Conservation (phyloP, 2,113 vertebrate genomes). For the Cricetomys ansorgei region DNA sequence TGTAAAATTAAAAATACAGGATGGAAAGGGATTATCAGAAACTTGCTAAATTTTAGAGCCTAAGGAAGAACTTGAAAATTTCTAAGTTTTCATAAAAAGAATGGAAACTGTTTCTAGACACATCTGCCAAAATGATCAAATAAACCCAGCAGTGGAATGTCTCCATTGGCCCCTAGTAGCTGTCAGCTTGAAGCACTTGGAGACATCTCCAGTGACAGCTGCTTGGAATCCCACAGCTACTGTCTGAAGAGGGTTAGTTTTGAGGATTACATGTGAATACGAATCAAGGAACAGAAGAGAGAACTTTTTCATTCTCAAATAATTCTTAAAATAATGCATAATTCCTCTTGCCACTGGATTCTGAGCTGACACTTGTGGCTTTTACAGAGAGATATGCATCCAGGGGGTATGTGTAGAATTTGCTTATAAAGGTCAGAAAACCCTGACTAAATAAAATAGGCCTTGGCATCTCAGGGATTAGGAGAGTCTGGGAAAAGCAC, state of each 20-base stretch:
- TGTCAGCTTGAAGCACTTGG: slow-evolving; percentile 16
- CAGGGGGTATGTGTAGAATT: not conserved
- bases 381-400: not conserved
- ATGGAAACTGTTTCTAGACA: slow-evolving; percentile 37
- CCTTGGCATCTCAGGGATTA: not conserved
- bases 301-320: slow-evolving; percentile 4
- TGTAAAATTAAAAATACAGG: not conserved
- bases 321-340: not conserved
- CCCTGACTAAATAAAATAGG: slow-evolving; percentile 19
- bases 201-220: slow-evolving; percentile 11
- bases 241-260: not conserved
- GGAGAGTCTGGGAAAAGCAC: slow-evolving; percentile 43
- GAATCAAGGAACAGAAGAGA: not conserved
- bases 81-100: not conserved
- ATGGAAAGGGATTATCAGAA: not conserved
- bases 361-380: not conserved
- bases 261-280: not conserved
- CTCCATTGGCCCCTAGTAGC: not conserved
- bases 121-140: slow-evolving; percentile 46
- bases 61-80: slow-evolving; percentile 44
- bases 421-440: slow-evolving; percentile 23
- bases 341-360: not conserved
- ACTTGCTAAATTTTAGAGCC: slow-evolving; percentile 14
- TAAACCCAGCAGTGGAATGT: not conserved
- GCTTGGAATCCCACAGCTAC: not conserved